Evolutionary conservation across 2,888 invertebrate species (phyloP), one percentile per base, ranked within the genome.

Genomic region (Ormia ochracea): DNA sequence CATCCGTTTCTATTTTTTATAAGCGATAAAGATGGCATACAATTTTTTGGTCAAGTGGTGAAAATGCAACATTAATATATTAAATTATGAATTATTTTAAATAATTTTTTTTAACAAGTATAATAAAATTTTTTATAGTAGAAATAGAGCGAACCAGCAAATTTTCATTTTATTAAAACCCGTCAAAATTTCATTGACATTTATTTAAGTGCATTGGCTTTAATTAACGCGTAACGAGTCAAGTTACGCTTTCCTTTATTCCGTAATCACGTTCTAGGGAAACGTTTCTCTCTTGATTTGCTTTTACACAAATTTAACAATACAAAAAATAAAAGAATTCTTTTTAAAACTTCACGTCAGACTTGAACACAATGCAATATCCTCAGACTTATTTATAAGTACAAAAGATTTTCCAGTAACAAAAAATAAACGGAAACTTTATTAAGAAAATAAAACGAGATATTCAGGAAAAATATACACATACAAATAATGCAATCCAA

Each of bases 1-100:
- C 84, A 83, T 81, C 84, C 84, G 4, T 84, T 84, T 69, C 23
- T 83, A 2, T 84, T 83, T 50, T 38, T 82, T n/a, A 73, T 84
- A 21, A 81, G 63, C 59, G 80, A 83, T 50, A 78, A 78, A 17
- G 43, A 81, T 23, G 82, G 81, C 14, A 73, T 84, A 41, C 83
- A 83, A 33, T 83, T 83, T 48, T 70, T 83, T 17, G 84, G 84
- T 12, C 83, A 83, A 75, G 59, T 84, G 38, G 79, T 82, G 12
- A 61, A 76, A 56, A 54, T 79, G 48, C 58, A 65, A 43, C 50
- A 65, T 19, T 65, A 45, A 58, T 17, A 28, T 1, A 4, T 43
- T 28, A 61, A 26, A 4, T 7, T 28, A 4, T 7, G 2, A 6
- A n/a, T 36, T 12, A 36, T 12, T 36, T 36, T 2, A 10, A 28